Base-by-base conservation (phyloP, 64 coral and sea anemone genomes). In the Stylophora pistillata region DNA sequence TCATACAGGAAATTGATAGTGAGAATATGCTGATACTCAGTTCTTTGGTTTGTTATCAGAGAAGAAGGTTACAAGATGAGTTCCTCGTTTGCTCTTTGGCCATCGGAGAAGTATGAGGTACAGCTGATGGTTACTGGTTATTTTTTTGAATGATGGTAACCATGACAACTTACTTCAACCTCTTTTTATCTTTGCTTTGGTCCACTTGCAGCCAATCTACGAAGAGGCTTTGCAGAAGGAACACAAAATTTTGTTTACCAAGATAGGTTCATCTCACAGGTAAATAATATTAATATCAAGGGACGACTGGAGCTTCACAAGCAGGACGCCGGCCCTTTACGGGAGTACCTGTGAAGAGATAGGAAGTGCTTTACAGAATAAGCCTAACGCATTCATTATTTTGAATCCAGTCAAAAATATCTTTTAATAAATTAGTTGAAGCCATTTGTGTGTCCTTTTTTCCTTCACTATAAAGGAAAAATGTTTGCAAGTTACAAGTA, bases 401-500 rank as follows among this genome's bases (percentile, higher is more conserved):
- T 7, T 47, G 7, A 47, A 47, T 47, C 37, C 37, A 47, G 37
- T 47, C 37, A 47, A 47, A 47, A 47, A 47, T 47, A 4, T 47
- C 3, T 47, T 47, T 47, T 47, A 7, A 47, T 47, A 47, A 47
- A 47, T 4, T 47, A 47, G 37, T 47, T 47, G 37, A 4, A 47
- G 37, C 7, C 37, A 4, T 47, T 47, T 47, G 3, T 47, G 7
- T n/a, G n/a, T n/a, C 6, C 53, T 59, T 76, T 74, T 53, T 0
- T 72, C 34, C 11, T 27, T 27, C 25, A 37, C 72, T 21, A 25
- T 55, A 20, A 56, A 88, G 86, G 17, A 77, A 77, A 62, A 88
- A 88, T 76, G 30, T 88, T 76, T 76, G 71, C 71, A 88, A 76
- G 20, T 27, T 88, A 33, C 71, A 88, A 28, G 32, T 88, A 15